These are phyloP conservation scores for Zaprionus inermis DNA, from an alignment of 1,140 invertebrate species.

Conservation along the genomic window DNA sequence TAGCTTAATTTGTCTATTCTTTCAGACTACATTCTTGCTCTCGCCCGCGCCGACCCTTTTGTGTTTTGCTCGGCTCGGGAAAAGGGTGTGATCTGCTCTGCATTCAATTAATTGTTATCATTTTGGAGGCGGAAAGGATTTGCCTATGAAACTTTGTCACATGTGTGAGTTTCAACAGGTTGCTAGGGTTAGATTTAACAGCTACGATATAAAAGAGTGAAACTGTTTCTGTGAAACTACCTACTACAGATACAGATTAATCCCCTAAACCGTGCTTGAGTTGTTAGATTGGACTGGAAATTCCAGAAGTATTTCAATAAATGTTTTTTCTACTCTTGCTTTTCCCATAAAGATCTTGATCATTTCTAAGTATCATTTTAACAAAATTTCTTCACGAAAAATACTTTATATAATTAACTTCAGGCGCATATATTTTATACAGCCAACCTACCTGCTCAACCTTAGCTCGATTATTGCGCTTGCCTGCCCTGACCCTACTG, in stretches of 20 bases:
- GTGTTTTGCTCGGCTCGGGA: constrained; percentile 27
- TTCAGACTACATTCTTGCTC: background rate
- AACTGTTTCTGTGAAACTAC: background rate
- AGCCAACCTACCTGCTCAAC: constrained; percentile 9
- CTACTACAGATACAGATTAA: background rate
- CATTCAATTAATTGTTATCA: constrained; percentile 72
- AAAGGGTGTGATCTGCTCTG: constrained; percentile 65
- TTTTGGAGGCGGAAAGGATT: constrained; percentile 49
- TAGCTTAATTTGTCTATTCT: background rate
- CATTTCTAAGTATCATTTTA: background rate
- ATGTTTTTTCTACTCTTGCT: no score
- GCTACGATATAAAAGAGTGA: constrained; percentile 9
- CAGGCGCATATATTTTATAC: background rate
- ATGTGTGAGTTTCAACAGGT: constrained; percentile 61
- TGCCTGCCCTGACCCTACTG: background rate
- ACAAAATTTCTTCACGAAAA: no score
- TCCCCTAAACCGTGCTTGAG: background rate
- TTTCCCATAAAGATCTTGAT: background rate
- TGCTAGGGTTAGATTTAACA: constrained; percentile 33
- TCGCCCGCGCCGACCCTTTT: constrained; percentile 21
- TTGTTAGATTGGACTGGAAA: background rate
- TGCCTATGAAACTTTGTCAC: constrained; percentile 20
- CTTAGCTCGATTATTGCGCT: background rate
- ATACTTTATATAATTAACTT: constrained; percentile 11
- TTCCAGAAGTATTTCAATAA: no score